Base-by-base conservation (phyloP, 2,888 invertebrate species). In the Scaptomyza flava region DNA sequence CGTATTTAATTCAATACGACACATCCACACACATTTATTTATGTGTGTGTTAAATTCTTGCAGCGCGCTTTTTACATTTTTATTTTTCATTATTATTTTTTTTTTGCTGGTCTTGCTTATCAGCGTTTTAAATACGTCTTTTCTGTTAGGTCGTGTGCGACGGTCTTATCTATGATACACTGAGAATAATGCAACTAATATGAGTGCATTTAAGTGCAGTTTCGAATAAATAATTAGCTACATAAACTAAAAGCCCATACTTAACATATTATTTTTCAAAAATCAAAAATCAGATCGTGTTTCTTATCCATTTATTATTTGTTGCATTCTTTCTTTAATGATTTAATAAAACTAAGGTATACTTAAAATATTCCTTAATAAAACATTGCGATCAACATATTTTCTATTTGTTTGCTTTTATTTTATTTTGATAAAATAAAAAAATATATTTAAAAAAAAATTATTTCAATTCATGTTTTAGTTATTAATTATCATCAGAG, bases 111-210 rank as follows among this genome's bases (percentile, higher is more conserved):
- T 31, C 34, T 60, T 31, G 57, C 78, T 83, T 85, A 83, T 83
- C 87, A 83, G 69, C 82, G 61, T 46, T 75, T 82, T 83, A 72
- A 82, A 82, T 82, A 83, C 82, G 87, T 87, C 79, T 85, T 82
- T 87, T 77, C 85, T 87, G 87, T 84, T 60, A 67, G 75, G 62
- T 68, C 57, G 67, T 80, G 65, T 64, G 64, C 64, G 70, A 31
- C 59, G 14, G 14, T 60, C 79, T 81, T 81, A 81, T 81, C 85
- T 64, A 68, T 79, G 62, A 20, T 78, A 68, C 79, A 76, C 76
- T 63, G 61, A 0, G 7, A 46, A 7, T 48, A 70, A 68, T 34
- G 12, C 30, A 31, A 27, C 4, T 27, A 6, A 27, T 6, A 27
- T 27, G 27, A 27, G 27, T 27, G 27, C 27, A 27, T 27, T 27